These are phyloP conservation scores for Zapornia atra DNA, from an alignment of 2,113 vertebrate species.

Conservation along the genomic window DNA sequence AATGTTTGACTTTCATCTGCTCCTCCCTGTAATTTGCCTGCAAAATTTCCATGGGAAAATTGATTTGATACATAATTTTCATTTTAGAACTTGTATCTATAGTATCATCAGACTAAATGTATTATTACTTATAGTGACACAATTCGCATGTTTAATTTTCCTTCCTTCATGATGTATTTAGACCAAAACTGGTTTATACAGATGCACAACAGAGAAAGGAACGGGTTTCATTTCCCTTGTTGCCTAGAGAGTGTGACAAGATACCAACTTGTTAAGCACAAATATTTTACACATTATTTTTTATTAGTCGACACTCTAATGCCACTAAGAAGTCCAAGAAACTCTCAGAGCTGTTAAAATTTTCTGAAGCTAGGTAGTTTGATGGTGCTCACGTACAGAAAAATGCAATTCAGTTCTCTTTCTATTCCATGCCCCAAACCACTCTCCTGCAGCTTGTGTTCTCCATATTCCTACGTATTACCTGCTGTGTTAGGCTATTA, in stretches of 20 bases:
- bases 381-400: neutral
- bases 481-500: neutral
- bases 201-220: neutral
- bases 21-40: slow-evolving; percentile 40
- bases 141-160: neutral
- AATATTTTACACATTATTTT: neutral
- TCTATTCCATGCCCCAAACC: neutral
- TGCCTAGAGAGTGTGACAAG: neutral
- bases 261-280: neutral
- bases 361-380: neutral
- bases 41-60: neutral
- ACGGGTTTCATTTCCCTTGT: neutral
- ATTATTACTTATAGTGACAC: neutral
- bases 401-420: neutral
- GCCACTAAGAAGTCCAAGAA: neutral
- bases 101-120: neutral
- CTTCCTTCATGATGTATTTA: neutral
- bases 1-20: neutral
- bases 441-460: neutral
- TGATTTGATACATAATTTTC: slow-evolving; percentile 48
- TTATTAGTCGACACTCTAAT: neutral
- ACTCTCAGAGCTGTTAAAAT: neutral
- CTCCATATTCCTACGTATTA: neutral
- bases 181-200: neutral
- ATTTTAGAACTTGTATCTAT: slow-evolving; percentile 9